Evolutionary conservation across 2,888 invertebrate species (phyloP), one percentile per base, ranked within the genome.

Genomic region (Lasius platythorax): DNA sequence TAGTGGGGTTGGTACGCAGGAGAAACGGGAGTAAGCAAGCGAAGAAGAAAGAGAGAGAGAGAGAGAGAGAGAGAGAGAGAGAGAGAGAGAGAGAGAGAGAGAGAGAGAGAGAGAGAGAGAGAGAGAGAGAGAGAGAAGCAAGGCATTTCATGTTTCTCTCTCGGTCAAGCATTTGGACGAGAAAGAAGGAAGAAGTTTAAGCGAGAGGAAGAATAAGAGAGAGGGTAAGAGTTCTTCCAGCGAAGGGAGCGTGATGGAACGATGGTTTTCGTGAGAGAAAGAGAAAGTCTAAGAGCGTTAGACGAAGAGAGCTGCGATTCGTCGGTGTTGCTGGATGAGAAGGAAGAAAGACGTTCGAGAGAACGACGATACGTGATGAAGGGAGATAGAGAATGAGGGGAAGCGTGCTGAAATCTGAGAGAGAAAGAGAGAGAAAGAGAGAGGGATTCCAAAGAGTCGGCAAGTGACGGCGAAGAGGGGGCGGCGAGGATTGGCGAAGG

Each of bases 391-490:
- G 87, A 83, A 56, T 2, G 76, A 63, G 81, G 70, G 74, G 37
- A 74, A 85, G 40, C 53, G 61, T 28, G 67, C n/a, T 15, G 0
- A 66, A 23, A 82, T 40, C 33, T 1, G 70, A 73, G 61, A 64
- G 67, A 74, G 76, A 61, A 67, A 82, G 43, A 82, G 75, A 82
- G 84, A 82, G 84, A 83, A 64, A 72, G 73, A 64, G 82, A 66
- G 81, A 83, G 37, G 37, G 30, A 43, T 28, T 61, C 64, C 76
- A 64, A 75, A 81, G 85, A 72, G 89, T 67, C 64, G 85, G 89
- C 86, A 89, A 89, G 89, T 86, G 89, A 85, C 56, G 89, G 64
- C 12, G 75, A 46, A 74, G 87, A 87, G 88, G 84, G 88, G 89
- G 83, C 6, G 74, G 82, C 53, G 58, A 53, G 76, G 58, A 83